These are phyloP conservation scores for Procambarus virginalis DNA, from an alignment of 1,140 invertebrate species.

Conservation along the genomic window DNA sequence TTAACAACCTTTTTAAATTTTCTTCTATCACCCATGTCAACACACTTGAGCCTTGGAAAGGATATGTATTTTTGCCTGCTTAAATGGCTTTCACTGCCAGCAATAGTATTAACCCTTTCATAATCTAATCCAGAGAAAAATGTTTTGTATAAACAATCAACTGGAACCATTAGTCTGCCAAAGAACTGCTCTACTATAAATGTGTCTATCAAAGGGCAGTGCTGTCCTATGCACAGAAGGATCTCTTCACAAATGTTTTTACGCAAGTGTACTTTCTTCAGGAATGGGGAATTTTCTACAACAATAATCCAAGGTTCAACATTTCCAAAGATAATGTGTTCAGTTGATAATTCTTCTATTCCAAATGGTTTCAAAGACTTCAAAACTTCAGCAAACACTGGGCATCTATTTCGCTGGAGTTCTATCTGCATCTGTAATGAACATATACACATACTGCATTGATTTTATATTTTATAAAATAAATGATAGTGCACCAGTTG, in stretches of 20 bases:
- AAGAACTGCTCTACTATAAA: slow-evolving; percentile 34
- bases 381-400: slow-evolving; percentile 15
- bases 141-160: slow-evolving; percentile 43
- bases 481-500: no score
- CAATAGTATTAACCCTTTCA: slow-evolving; percentile 1
- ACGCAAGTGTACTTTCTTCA: slow-evolving; percentile 33
- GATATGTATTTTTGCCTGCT: slow-evolving; percentile 6
- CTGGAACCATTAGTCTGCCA: slow-evolving; percentile 36
- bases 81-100: neutral
- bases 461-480: no score
- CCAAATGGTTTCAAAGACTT: slow-evolving; percentile 26
- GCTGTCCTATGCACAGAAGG: neutral
- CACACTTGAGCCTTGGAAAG: slow-evolving; percentile 28
- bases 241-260: slow-evolving; percentile 42
- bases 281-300: slow-evolving; percentile 30
- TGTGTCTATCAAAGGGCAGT: slow-evolving; percentile 32
- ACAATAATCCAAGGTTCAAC: slow-evolving; percentile 25
- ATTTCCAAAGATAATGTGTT: slow-evolving; percentile 33
- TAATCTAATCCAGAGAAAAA: slow-evolving; percentile 34
- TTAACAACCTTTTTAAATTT: slow-evolving; percentile 7
- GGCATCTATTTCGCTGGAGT: slow-evolving; percentile 6
- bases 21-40: slow-evolving; percentile 15
- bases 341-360: slow-evolving; percentile 49
- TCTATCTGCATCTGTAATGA: slow-evolving; percentile 43
- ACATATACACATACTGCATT: neutral